Base-by-base conservation (phyloP, 1,140 invertebrate genomes). In the Asbolus verrucosus region DNA sequence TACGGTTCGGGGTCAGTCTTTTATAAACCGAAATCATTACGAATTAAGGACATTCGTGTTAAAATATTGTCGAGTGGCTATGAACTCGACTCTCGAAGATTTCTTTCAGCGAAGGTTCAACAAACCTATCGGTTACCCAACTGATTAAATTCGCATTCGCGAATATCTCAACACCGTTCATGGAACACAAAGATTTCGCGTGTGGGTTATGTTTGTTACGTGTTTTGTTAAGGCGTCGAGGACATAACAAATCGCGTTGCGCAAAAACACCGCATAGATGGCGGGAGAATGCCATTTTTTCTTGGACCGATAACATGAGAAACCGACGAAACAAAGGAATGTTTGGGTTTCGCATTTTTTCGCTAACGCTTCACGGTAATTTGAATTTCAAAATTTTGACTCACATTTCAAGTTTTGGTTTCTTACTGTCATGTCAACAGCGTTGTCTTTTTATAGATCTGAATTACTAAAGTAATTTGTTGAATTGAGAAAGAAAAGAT, bases 31-130 rank as follows among this genome's bases (percentile, higher is more conserved):
- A 67, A 67, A 67, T 67, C 65, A 19, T 11, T 54, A 21, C 9
- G 27, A 67, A 67, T 67, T 67, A 67, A 67, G 65, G 65, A 13
- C 65, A 67, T 2, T 14, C 65, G 18, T 67, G 36, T 67, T 43
- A 8, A n/a, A n/a, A n/a, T n/a, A n/a, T n/a, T n/a, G n/a, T n/a
- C n/a, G n/a, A n/a, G n/a, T n/a, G n/a, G n/a, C n/a, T n/a, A n/a
- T n/a, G n/a, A n/a, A n/a, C n/a, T n/a, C n/a, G n/a, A n/a, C 30
- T 63, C 16, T 63, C 11, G 15, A 30, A n/a, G 21, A 27, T 54
- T 54, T 54, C 46, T 50, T 50, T 50, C 5, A n/a, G n/a, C 19
- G 18, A 31, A 54, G 27, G 46, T 54, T 67, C 65, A 67, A 67
- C 46, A 50, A 67, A 67, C 46, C 21, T 46, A 46, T 19, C 16